These are phyloP conservation scores for Oreochromis mossambicus DNA, from an alignment of 2,797 vertebrate genomes.

Conservation along the genomic window DNA sequence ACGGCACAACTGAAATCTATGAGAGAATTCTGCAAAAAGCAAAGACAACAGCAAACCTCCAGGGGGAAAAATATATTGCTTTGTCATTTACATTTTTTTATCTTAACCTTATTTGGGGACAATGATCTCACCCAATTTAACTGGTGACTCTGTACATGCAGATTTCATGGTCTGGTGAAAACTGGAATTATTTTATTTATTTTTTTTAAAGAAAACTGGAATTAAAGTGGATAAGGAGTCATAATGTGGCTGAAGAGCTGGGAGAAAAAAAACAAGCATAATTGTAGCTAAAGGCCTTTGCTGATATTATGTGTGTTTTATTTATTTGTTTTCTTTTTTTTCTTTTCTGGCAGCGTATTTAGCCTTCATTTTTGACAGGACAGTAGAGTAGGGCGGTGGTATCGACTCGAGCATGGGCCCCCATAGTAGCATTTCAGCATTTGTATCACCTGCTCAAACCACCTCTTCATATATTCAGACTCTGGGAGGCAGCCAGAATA, in stretches of 20 bases:
- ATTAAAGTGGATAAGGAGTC: background rate
- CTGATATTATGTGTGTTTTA: background rate
- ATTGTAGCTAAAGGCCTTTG: background rate
- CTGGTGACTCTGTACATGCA: background rate
- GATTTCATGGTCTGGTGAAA: background rate
- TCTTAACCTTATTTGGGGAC: background rate
- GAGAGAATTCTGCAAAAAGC: background rate
- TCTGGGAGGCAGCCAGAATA: background rate
- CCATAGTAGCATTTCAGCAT: background rate
- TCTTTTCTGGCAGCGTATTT: fast-evolving
- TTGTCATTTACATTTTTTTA: background rate
- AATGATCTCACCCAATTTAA: background rate
- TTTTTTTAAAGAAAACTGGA: background rate
- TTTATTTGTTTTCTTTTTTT: background rate
- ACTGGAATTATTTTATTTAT: background rate
- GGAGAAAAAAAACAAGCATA: background rate
- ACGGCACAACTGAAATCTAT: background rate
- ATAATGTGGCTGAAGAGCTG: background rate
- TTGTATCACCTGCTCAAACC: no score
- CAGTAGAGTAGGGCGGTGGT: background rate
- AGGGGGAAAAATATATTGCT: fast-evolving
- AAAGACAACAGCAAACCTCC: background rate
- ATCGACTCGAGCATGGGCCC: background rate
- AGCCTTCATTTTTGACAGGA: background rate
- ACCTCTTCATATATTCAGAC: background rate